Base-by-base conservation (phyloP, 2,113 vertebrate genomes). In the Camelus bactrianus region DNA sequence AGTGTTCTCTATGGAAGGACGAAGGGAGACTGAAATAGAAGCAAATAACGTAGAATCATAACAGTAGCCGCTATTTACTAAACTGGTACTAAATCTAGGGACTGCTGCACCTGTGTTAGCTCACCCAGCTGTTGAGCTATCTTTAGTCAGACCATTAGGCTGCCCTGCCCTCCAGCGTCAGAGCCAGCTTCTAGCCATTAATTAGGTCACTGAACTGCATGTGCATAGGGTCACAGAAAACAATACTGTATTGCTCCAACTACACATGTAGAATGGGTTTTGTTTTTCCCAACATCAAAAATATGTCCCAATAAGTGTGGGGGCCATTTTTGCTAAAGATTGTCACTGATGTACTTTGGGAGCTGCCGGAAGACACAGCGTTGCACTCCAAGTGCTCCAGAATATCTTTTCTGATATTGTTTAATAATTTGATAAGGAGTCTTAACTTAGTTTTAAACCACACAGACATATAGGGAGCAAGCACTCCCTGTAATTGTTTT, bases 271-370 rank as follows among this genome's bases (percentile, higher is more conserved):
- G n/a, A 67, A 76, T 87, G 26, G 28, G 9, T 94, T 94, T 93
- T 84, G 22, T 62, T 91, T 81, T 22, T 48, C 50, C 30, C 19
- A 17, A 48, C 52, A 75, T 80, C 6, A 90, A 42, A 92, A 79
- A 38, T 20, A 69, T 46, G 9, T 60, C 8, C 65, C 92, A 85
- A 79, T 80, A 52, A 69, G 72, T 72, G 56, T 75, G 56, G 48
- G 30, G 58, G 20, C 50, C 24, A 20, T 65, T 94, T 96, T 96
- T 67, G 62, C 85, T 89, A 46, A 89, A 48, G 26, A 85, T 62
- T 60, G 11, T 79, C 52, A 64, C 30, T 48, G 38, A 56, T 73
- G 10, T 60, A 64, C 46, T 89, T 91, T 86, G 38, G 67, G 60
- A 77, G 42, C 32, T 75, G 32, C 22, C 6, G 1, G 19, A 56